These are phyloP conservation scores for Alauda arvensis DNA, from an alignment of 2,797 vertebrate genomes.

Conservation along the genomic window DNA sequence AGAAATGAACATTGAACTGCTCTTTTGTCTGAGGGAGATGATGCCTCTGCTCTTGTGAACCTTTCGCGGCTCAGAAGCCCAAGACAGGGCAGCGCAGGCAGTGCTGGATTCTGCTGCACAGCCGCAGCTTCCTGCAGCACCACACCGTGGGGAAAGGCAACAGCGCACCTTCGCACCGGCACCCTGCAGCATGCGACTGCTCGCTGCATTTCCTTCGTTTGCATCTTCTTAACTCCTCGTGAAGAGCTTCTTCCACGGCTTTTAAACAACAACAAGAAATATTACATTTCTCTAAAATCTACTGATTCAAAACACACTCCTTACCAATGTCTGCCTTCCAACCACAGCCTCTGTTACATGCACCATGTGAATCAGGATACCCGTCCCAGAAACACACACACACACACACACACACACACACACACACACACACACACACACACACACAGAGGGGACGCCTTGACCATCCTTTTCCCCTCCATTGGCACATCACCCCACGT, in stretches of 20 bases:
- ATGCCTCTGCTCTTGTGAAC: not conserved
- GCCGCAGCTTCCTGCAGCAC: not conserved
- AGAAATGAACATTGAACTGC: not conserved
- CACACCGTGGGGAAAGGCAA: not conserved
- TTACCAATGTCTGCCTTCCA: not conserved
- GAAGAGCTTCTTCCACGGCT: not conserved
- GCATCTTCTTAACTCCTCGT: not conserved
- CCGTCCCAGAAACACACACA: not conserved
- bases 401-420: not conserved
- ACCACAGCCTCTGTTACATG: too few relatives aligned
- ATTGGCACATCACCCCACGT: fast-evolving
- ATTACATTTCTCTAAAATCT: not conserved
- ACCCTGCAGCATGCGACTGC: fast-evolving
- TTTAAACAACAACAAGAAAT: not conserved
- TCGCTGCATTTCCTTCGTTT: fast-evolving
- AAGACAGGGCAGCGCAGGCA: fast-evolving
- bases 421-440: too few relatives aligned
- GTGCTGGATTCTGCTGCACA: not conserved
- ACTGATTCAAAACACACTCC: not conserved
- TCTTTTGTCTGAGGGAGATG: not conserved
- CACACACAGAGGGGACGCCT: not conserved
- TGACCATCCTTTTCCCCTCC: not conserved
- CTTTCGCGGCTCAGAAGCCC: fast-evolving
- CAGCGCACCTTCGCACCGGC: not conserved
- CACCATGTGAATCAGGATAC: not conserved